phyloP scores from a whole-genome alignment of 2,797 vertebrate species.

The Parauchenoglanis ngamensis region DNA sequence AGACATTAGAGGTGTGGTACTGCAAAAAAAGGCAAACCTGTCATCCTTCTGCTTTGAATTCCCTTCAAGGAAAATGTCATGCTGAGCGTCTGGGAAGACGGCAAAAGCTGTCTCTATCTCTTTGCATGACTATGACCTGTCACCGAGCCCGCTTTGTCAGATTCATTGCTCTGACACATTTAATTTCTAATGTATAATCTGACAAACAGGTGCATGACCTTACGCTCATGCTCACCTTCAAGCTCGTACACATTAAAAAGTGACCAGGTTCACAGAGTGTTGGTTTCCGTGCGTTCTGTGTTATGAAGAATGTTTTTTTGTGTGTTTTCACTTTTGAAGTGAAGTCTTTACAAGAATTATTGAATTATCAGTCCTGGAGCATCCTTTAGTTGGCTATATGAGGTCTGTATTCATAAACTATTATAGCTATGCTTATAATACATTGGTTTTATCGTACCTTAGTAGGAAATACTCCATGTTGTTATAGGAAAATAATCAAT shows the following conservation, averaged over 20 bases:
- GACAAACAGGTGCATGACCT: constrained; percentile 33
- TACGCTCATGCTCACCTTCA: neutral
- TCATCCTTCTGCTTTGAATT: constrained; percentile 35
- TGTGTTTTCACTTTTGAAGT: neutral
- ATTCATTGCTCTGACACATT: constrained; percentile 44
- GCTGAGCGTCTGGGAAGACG: constrained; percentile 21
- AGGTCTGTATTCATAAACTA: neutral
- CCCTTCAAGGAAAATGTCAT: constrained; percentile 26
- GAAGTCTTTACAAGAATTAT: neutral
- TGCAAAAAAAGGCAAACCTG: constrained; percentile 44
- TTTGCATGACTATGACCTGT: constrained; percentile 39
- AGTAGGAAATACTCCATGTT: neutral
- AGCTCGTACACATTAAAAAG: neutral
- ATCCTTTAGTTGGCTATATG: neutral
- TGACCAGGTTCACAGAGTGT: neutral
- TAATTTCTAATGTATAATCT: constrained; percentile 43
- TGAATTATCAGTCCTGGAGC: neutral
- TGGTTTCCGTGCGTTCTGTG: neutral
- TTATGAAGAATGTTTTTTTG: neutral
- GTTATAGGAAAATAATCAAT: neutral
- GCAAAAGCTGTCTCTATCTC: constrained; percentile 30
- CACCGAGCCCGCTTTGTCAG: constrained; percentile 35
- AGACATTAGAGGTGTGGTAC: constrained; percentile 38
- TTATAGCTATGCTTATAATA: neutral
- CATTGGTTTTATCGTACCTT: neutral